Conservation (phyloP, 2,888 invertebrate species). For the Augochlorella aurata region DNA sequence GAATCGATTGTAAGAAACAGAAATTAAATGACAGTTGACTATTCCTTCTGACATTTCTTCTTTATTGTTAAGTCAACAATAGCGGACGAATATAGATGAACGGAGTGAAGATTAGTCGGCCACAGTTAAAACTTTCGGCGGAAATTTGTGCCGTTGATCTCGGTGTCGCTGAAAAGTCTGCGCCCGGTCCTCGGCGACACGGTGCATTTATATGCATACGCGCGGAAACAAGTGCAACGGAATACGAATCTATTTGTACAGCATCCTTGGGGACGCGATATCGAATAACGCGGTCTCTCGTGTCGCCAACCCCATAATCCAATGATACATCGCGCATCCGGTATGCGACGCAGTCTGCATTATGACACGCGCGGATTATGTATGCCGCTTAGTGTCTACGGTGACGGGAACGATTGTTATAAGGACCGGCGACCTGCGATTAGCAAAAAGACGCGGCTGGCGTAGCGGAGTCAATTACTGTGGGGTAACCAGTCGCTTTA, state of each 20-base stretch:
- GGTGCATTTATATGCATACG: constrained; percentile 35
- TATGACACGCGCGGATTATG: constrained; percentile 47
- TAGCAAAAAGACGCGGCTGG: background rate
- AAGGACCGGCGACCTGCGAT: background rate
- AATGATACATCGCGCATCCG: constrained; percentile 25
- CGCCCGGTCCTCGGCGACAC: background rate
- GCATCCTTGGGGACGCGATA: constrained; percentile 27
- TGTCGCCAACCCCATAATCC: constrained; percentile 39
- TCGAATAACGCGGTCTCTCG: constrained; percentile 38
- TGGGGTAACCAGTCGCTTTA: too few species aligned
- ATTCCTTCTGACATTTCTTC: too few species aligned
- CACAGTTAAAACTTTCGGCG: background rate
- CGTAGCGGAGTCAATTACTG: too few species aligned
- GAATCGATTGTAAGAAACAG: too few species aligned
- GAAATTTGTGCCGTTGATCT: constrained; percentile 3
- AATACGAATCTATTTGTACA: constrained; percentile 39
- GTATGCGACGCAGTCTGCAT: constrained; percentile 6
- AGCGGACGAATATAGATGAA: too few species aligned
- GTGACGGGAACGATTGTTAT: constrained; percentile 38
- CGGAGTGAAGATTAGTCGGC: too few species aligned
- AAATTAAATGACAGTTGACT: too few species aligned
- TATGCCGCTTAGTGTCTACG: constrained; percentile 31
- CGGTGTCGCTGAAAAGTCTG: background rate
- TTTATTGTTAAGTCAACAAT: too few species aligned
- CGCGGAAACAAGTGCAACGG: constrained; percentile 36